A percentile compares a stretch with the other conserved stretches of the same genome.
These are phyloP conservation scores for Donacobius atricapilla DNA, from an alignment of 2,113 vertebrate species.

Conservation along the genomic window DNA sequence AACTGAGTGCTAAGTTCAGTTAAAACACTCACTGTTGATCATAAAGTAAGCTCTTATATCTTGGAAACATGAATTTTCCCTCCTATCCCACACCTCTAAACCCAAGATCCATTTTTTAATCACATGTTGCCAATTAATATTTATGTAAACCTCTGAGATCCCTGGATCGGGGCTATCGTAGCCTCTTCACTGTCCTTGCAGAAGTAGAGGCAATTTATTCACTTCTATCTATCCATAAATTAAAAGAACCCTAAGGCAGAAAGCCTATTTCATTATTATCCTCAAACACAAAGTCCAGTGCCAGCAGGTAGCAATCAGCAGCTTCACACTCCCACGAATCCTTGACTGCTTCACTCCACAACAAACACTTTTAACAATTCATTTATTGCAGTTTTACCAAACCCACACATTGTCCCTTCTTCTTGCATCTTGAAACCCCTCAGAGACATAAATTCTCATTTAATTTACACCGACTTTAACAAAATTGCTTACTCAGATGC, in stretches of 20 bases:
- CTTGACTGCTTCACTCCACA: neutral
- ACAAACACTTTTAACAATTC: neutral
- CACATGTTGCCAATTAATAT: neutral
- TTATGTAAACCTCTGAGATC: neutral
- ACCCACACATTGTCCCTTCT: neutral
- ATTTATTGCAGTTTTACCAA: neutral
- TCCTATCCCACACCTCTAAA: fast-evolving
- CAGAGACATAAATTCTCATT: neutral
- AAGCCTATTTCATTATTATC: neutral
- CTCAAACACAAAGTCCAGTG: neutral
- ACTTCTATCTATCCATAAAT: neutral
- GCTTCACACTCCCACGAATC: neutral
- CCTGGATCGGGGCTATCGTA: neutral
- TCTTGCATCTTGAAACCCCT: neutral
- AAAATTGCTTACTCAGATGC: neutral
- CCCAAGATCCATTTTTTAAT: neutral
- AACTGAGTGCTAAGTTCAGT: neutral
- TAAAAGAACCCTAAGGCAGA: neutral
- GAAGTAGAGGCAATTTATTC: neutral
- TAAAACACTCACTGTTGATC: neutral
- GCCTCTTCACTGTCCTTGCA: neutral
- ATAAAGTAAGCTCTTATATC: neutral
- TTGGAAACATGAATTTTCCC: neutral
- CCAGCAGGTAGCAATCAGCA: conserved; percentile 25
- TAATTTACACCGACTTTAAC: neutral